phyloP scores from a whole-genome alignment of 1,140 invertebrate species.

The Goniozus legneri region DNA sequence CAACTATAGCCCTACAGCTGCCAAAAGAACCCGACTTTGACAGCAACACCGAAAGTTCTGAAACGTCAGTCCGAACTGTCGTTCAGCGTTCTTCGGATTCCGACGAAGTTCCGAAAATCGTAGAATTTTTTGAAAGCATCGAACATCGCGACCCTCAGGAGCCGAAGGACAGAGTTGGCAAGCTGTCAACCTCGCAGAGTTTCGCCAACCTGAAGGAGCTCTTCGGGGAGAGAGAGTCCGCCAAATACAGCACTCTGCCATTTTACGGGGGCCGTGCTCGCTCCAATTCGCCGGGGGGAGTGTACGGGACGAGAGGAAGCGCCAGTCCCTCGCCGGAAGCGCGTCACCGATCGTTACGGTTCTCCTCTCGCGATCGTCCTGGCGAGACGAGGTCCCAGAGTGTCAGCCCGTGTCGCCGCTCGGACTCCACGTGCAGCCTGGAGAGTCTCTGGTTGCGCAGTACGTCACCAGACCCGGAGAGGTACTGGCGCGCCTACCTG shows the following conservation, averaged over 20 bases:
- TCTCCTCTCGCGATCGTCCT: slow-evolving; percentile 37
- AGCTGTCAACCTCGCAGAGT: slow-evolving; percentile 62
- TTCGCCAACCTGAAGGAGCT: slow-evolving; percentile 73
- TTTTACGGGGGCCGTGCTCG: slow-evolving; percentile 32
- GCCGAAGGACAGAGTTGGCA: neutral
- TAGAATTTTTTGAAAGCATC: slow-evolving; percentile 75
- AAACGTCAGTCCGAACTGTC: slow-evolving; percentile 65
- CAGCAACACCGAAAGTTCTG: slow-evolving; percentile 63
- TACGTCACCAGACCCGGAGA: slow-evolving; percentile 66
- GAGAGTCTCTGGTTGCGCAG: slow-evolving; percentile 65
- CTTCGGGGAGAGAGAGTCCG: slow-evolving; percentile 66
- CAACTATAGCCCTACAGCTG: slow-evolving; percentile 23
- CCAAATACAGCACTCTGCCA: slow-evolving; percentile 20
- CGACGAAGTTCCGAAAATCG: slow-evolving; percentile 67
- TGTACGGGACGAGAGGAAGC: slow-evolving; percentile 25
- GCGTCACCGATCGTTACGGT: slow-evolving; percentile 25
- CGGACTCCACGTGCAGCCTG: slow-evolving; percentile 57
- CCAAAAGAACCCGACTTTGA: slow-evolving; percentile 57
- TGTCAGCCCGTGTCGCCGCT: slow-evolving; percentile 45
- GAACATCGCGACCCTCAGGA: slow-evolving; percentile 32
- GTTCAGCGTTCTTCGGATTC: slow-evolving; percentile 51
- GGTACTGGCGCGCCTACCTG: slow-evolving; percentile 66
- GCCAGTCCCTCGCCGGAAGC: slow-evolving; percentile 36
- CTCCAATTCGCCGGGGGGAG: slow-evolving; percentile 29
- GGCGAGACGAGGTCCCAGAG: slow-evolving; percentile 38